Percentiles rank a stretch among this genome's conserved stretches.
Evolutionary conservation across 2,113 vertebrate genomes (phyloP).

Genomic region (Sinocyclocheilus anshuiensis): DNA sequence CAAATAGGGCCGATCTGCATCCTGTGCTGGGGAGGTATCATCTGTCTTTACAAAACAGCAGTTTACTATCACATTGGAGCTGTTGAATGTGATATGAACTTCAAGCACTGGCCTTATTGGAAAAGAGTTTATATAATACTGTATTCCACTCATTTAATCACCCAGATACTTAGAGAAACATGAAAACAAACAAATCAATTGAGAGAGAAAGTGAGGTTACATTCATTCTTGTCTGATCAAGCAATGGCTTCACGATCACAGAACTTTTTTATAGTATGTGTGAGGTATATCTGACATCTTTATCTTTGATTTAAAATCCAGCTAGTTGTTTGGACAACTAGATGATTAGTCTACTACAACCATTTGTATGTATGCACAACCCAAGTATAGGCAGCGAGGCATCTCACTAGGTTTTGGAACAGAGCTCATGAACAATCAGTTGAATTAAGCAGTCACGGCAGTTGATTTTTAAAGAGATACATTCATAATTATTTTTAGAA

Average conservation of each 20-base stretch:
- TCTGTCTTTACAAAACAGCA: slow-evolving; percentile 65
- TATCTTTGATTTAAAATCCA: not conserved
- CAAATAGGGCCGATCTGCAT: slow-evolving; percentile 60
- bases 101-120: slow-evolving; percentile 5
- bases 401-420: not conserved
- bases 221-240: not conserved
- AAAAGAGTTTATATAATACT: not conserved
- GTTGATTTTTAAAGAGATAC: not conserved
- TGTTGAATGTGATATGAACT: slow-evolving; percentile 53
- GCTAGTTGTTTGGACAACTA: not conserved
- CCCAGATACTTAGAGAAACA: not conserved
- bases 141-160: not conserved
- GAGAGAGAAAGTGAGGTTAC: not conserved
- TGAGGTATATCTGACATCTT: not conserved
- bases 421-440: not conserved
- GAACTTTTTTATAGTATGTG: not conserved
- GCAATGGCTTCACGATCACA: no score
- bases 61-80: slow-evolving; percentile 59
- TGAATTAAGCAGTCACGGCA: not conserved
- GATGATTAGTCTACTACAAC: not conserved
- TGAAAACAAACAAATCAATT: not conserved
- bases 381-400: no score
- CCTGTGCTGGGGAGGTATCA: slow-evolving; percentile 59
- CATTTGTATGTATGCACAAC: not conserved
- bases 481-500: not conserved